A percentile compares a stretch with the other conserved stretches of the same genome.
phyloP scores from a whole-genome alignment of 2,888 invertebrate genomes.

The Acleris holmiana region DNA sequence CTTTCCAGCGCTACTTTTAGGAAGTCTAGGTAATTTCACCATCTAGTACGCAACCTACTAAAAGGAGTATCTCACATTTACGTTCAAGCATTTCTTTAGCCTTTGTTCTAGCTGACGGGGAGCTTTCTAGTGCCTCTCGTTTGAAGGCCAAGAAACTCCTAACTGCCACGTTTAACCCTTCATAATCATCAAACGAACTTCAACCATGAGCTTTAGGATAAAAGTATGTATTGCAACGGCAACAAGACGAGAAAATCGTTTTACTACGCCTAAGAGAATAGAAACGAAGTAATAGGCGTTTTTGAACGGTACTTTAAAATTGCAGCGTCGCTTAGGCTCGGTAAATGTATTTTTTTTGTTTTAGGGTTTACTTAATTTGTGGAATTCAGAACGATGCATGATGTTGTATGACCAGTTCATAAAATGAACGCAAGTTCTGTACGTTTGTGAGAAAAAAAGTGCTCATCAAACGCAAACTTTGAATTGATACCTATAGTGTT shows the following conservation, averaged over 20 bases:
- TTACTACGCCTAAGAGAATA: slow-evolving; percentile 28
- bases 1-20: not conserved
- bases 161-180: slow-evolving; percentile 35
- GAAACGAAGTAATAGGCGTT: slow-evolving; percentile 25
- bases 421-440: too few relatives aligned
- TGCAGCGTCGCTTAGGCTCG: slow-evolving; percentile 7
- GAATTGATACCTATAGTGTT: too few relatives aligned
- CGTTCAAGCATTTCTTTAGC: slow-evolving; percentile 26
- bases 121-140: slow-evolving; percentile 28
- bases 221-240: not conserved
- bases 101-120: slow-evolving; percentile 34
- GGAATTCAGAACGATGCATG: not conserved
- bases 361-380: not conserved
- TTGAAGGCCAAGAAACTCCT: slow-evolving; percentile 34
- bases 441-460: too few relatives aligned
- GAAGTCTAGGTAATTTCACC: slow-evolving; percentile 4
- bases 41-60: slow-evolving; percentile 5
- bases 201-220: not conserved
- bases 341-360: not conserved
- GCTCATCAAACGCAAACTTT: too few relatives aligned
- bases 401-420: too few relatives aligned
- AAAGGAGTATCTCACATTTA: slow-evolving; percentile 24
- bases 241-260: slow-evolving; percentile 11
- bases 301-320: slow-evolving; percentile 27
- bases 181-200: slow-evolving; percentile 3